These are phyloP conservation scores for Bos javanicus DNA, from an alignment of 2,113 vertebrate genomes.

Conservation along the genomic window DNA sequence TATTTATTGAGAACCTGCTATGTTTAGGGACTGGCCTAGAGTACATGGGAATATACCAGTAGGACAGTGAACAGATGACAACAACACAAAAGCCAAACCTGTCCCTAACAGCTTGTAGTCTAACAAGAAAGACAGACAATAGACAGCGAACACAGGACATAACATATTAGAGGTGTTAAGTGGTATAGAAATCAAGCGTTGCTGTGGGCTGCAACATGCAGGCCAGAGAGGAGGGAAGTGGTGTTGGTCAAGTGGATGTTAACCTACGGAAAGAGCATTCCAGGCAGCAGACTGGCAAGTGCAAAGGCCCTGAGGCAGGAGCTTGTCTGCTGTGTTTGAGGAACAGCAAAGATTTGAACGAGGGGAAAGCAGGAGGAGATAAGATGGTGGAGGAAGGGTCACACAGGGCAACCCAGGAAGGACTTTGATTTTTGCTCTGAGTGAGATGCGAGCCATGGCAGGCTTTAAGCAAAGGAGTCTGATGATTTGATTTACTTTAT, in stretches of 20 bases:
- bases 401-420: accelerated
- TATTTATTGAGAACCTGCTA: background rate
- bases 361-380: background rate
- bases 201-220: too few relatives aligned
- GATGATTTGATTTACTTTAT: background rate
- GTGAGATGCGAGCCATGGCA: background rate
- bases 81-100: background rate
- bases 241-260: accelerated
- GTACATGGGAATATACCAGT: too few relatives aligned
- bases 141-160: accelerated
- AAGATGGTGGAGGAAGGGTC: too few relatives aligned
- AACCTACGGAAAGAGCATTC: background rate
- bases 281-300: background rate
- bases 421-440: background rate
- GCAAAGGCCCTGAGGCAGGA: background rate
- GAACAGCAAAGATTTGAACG: background rate
- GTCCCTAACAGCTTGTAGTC: background rate
- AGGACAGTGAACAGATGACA: background rate
- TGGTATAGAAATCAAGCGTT: background rate
- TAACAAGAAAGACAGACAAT: background rate
- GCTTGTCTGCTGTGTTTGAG: background rate
- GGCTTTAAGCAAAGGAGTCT: background rate
- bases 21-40: too few relatives aligned
- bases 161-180: accelerated
- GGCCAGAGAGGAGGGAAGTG: background rate